Conservation (phyloP, 2,113 vertebrate genomes). For the Gymnobelideus leadbeateri region DNA sequence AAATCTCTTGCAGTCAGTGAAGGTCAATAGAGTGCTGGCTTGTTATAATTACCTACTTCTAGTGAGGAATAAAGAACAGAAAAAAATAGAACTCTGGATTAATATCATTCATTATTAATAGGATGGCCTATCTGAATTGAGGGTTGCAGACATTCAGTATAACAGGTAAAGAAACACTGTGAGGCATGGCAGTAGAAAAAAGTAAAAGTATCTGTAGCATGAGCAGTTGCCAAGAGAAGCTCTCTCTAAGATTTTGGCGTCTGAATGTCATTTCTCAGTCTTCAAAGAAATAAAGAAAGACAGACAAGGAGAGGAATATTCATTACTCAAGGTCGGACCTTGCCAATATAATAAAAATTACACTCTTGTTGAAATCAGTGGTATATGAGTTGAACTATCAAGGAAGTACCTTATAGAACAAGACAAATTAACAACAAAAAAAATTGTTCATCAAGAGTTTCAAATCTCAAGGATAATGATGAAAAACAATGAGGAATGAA, state of each 20-base stretch:
- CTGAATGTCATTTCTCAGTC: not conserved
- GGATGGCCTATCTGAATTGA: not conserved
- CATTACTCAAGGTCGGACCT: not conserved
- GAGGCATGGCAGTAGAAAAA: not conserved
- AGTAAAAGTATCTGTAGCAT: not conserved
- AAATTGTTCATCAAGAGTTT: not conserved
- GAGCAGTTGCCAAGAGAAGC: not conserved
- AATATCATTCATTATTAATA: not conserved
- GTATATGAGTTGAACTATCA: not conserved
- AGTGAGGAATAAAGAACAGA: not conserved
- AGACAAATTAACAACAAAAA: not conserved
- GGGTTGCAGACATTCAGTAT: not conserved
- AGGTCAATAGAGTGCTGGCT: not conserved
- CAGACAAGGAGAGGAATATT: not conserved
- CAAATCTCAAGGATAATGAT: not conserved
- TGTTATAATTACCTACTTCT: not conserved
- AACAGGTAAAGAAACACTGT: not conserved
- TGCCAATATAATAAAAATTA: not conserved
- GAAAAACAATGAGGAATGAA: not conserved
- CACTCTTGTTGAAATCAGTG: not conserved
- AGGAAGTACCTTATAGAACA: not conserved
- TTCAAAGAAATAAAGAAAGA: not conserved
- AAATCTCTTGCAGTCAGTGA: not conserved
- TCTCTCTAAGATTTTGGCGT: not conserved
- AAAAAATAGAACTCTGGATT: not conserved